These are phyloP conservation scores for Elymnias hypermnestra DNA, from an alignment of 1,140 invertebrate species.

Conservation along the genomic window DNA sequence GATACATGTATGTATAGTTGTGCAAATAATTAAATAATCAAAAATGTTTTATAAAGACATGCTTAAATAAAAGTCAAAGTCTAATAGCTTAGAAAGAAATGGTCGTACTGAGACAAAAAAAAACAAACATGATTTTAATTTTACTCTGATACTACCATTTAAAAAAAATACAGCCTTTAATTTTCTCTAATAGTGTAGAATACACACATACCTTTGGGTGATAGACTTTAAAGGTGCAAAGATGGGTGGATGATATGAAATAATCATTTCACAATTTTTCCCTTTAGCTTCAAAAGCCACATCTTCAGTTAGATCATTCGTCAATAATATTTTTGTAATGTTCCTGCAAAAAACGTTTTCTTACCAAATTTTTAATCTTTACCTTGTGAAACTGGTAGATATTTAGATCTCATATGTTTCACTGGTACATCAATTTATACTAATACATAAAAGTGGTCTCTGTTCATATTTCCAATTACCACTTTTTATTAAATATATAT, in stretches of 20 bases:
- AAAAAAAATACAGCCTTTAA: too few relatives aligned
- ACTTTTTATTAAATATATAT: too few relatives aligned
- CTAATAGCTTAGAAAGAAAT: background rate
- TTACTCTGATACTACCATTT: background rate
- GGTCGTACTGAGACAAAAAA: too few relatives aligned
- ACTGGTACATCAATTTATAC: too few relatives aligned
- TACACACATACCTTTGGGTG: constrained; percentile 83
- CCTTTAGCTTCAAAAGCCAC: constrained; percentile 91
- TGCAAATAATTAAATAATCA: too few relatives aligned
- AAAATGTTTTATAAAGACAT: too few relatives aligned
- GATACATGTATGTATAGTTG: too few relatives aligned
- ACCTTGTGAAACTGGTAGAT: too few relatives aligned
- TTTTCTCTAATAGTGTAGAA: background rate
- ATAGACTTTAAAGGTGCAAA: constrained; percentile 90
- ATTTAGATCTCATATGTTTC: too few relatives aligned
- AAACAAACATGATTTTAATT: background rate
- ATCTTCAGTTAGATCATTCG: constrained; percentile 94
- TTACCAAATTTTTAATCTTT: background rate
- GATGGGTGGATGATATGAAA: constrained; percentile 97
- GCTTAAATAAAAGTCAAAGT: background rate
- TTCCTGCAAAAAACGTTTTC: constrained; percentile 34
- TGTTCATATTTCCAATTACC: background rate
- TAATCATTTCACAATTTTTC: constrained; percentile 85
- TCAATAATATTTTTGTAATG: constrained; percentile 86
- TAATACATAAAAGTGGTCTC: too few relatives aligned